phyloP scores from a whole-genome alignment of 2,888 invertebrate genomes.

The Drosophila subsilvestris region DNA sequence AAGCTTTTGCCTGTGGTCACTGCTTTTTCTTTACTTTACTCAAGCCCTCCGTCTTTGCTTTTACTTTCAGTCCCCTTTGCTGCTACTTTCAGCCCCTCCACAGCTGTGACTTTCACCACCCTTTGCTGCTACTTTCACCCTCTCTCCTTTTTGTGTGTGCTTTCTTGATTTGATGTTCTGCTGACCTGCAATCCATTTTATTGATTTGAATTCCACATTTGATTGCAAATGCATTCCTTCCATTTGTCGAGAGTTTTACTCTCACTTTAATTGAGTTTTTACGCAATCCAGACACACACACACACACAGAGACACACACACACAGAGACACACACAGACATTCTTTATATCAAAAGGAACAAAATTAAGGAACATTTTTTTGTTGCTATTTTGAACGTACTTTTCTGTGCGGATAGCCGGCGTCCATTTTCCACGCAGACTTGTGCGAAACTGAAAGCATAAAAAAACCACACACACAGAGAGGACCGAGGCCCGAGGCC shows the following conservation, averaged over 20 bases:
- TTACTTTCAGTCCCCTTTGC: conserved; percentile 6
- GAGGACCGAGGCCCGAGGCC: not conserved
- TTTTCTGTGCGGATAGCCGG: conserved; percentile 64
- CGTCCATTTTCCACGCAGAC: conserved; percentile 72
- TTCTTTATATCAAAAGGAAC: not conserved
- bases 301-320: conserved; percentile 3
- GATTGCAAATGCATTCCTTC: conserved; percentile 17
- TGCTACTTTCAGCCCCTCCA: too few relatives aligned
- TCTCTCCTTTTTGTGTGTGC: not conserved
- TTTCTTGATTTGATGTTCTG: conserved; percentile 1
- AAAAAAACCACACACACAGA: too few relatives aligned
- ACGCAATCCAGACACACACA: conserved; percentile 20
- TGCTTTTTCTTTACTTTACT: conserved; percentile 9
- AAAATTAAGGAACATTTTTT: too few relatives aligned
- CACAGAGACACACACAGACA: not conserved
- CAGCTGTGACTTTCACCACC: not conserved
- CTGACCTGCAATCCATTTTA: conserved; percentile 62
- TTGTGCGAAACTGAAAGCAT: conserved; percentile 61
- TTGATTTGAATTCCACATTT: conserved; percentile 60
- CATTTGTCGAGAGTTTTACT: conserved; percentile 35
- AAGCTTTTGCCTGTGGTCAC: conserved; percentile 23
- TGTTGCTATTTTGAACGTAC: too few relatives aligned
- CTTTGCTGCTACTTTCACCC: conserved; percentile 1
- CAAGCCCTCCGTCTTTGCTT: not conserved
- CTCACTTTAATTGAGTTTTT: conserved; percentile 38